phyloP scores from a whole-genome alignment of 2,797 vertebrate genomes.

The Anas bernieri region DNA sequence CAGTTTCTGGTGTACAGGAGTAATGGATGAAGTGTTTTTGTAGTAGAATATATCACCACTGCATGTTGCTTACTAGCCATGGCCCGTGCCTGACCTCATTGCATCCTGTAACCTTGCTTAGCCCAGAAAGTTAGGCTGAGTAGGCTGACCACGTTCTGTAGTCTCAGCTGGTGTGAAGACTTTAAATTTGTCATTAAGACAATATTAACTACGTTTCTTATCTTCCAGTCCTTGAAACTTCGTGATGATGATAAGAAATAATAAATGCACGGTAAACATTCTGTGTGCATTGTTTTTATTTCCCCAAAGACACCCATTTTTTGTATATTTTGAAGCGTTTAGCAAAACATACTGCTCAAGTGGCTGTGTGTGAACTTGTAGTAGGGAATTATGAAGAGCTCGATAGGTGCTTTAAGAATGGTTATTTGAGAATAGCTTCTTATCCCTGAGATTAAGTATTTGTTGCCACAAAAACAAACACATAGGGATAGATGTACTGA shows the following conservation, averaged over 20 bases:
- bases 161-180: neutral
- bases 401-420: neutral
- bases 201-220: neutral
- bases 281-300: neutral
- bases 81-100: neutral
- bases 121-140: neutral
- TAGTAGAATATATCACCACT: neutral
- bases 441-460: neutral
- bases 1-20: neutral
- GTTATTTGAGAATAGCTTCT: neutral
- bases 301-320: fast-evolving
- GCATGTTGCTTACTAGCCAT: neutral
- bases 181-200: neutral
- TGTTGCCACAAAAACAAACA: neutral
- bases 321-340: neutral
- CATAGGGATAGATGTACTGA: neutral
- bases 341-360: neutral
- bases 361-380: neutral
- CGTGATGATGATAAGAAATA: neutral
- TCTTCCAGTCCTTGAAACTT: neutral
- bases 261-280: neutral
- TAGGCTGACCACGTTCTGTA: too few relatives aligned
- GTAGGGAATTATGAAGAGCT: neutral
- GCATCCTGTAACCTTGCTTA: neutral
- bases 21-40: neutral